Evolutionary conservation across 2,113 vertebrate genomes (phyloP).

Genomic region (Dolichotis patagonum): DNA sequence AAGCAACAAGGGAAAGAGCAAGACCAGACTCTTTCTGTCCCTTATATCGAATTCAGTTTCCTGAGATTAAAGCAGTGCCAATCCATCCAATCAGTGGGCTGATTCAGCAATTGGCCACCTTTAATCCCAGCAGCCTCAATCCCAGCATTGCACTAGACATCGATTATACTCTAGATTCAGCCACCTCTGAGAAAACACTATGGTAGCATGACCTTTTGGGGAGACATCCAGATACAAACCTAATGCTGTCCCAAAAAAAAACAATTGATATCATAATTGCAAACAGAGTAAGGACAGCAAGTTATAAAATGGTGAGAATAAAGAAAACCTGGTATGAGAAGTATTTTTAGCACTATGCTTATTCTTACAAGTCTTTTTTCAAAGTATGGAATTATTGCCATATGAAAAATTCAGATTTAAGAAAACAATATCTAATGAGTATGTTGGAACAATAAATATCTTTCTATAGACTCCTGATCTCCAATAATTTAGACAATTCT

Average conservation of each 20-base stretch:
- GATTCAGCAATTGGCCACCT: not conserved
- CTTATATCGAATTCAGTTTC: not conserved
- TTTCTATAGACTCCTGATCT: not conserved
- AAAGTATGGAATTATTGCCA: conserved; percentile 36
- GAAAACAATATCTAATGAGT: not conserved
- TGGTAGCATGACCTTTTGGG: too few species aligned
- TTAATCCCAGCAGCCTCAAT: not conserved
- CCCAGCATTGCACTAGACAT: not conserved
- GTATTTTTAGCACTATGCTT: not conserved
- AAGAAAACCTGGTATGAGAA: not conserved
- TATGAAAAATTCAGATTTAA: not conserved
- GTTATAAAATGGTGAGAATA: not conserved
- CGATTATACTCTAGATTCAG: not conserved
- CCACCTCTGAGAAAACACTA: not conserved
- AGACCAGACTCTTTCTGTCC: not conserved
- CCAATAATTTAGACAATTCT: not conserved
- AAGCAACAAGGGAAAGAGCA: not conserved
- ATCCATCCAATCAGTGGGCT: not conserved
- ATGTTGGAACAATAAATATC: not conserved
- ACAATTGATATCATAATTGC: not conserved
- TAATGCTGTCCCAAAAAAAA: not conserved
- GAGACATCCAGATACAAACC: not conserved
- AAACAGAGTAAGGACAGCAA: not conserved
- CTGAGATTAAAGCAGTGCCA: not conserved
- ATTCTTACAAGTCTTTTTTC: not conserved